Base-by-base conservation (phyloP, 2,113 vertebrate species). In the Lota lota region DNA sequence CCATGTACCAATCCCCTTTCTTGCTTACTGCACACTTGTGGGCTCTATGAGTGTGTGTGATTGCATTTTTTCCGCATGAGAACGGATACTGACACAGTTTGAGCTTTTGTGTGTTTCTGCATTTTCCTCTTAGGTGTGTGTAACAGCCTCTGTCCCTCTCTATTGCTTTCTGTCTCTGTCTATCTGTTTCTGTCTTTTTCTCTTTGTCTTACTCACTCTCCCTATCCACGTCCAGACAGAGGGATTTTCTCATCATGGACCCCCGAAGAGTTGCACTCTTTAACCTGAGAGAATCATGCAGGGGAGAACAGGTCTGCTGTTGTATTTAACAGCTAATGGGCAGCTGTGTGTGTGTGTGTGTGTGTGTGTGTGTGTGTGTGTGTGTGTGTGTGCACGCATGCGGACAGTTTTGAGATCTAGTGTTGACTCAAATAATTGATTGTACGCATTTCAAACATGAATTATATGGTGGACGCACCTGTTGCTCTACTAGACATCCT, bases 221-320 rank as follows among this genome's bases (percentile, higher is more conserved):
- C 17, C 18, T 54, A 1, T 54, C 53, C 67, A 40, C 68, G 78
- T 79, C 73, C 73, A 70, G 69, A 63, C 24, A 28, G 51, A 67
- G 71, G 74, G 73, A 82, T 80, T 81, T 88, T 82, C 75, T 76
- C 83, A 88, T 87, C 76, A 78, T 72, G 84, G 75, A 83, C 81
- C 82, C 79, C 84, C 83, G 81, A 66, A 76, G 87, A 61, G 79
- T 69, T 77, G 77, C 7, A 18, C 56, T 79, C 69, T 75, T 78
- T 77, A 76, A 71, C 84, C 76, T 70, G 61, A 63, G 18, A 40
- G 36, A 40, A 40, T 11, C 5, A 40, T 10, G 36, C 11, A 1
- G 24, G 24, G 24, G 33, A 70, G 22, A 54, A 64, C 68, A 63
- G 40, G 50, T 62, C 28, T 80, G 64, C 68, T 22, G 68, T 64